Base-by-base conservation (phyloP, 2,113 vertebrate genomes). In the Ancistrus triradiatus region DNA sequence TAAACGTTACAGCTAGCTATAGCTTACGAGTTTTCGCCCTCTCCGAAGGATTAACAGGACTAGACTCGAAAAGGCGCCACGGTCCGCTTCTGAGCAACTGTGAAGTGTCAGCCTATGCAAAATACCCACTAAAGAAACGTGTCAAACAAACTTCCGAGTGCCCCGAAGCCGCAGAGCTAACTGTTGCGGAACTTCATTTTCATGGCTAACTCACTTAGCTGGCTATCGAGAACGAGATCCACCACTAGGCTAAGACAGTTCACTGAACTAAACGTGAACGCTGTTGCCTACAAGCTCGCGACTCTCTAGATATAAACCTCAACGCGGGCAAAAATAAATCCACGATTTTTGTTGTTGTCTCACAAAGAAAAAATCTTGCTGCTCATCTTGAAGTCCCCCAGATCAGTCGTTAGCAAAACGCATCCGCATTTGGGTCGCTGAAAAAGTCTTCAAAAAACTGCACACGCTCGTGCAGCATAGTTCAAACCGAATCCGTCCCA, bases 101-200 rank as follows among this genome's bases (percentile, higher is more conserved):
- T 33, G 2, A 6, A 6, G 18, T 55, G 18, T 35, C 25, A 8
- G 19, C 4, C 47, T 10, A 37, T 13, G 19, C 7, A 27, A 24
- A 57, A 48, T 2, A 7, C 5, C 9, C 38, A 49, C 19, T 60
- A 10, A n/a, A n/a, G n/a, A n/a, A n/a, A n/a, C n/a, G n/a, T n/a
- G 14, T 5, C 1, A 8, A 18, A 8, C 22, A 59, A 47, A 44
- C 18, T 22, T 14, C 3, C 7, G 6, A 24, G 43, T 9, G 4
- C 24, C 4, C 24, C 17, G 43, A 61, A 31, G 38, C 64, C 62
- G 52, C 44, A 24, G 22, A 60, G 58, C 53, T 74, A 66, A 58
- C 58, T 72, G 48, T 76, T 70, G 70, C 73, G 73, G 71, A 78
- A 78, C 73, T 75, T 75, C 52, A 66, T 63, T 43, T 70, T 64